Conservation (phyloP, 2,113 vertebrate species). For the Morphnarchus princeps region DNA sequence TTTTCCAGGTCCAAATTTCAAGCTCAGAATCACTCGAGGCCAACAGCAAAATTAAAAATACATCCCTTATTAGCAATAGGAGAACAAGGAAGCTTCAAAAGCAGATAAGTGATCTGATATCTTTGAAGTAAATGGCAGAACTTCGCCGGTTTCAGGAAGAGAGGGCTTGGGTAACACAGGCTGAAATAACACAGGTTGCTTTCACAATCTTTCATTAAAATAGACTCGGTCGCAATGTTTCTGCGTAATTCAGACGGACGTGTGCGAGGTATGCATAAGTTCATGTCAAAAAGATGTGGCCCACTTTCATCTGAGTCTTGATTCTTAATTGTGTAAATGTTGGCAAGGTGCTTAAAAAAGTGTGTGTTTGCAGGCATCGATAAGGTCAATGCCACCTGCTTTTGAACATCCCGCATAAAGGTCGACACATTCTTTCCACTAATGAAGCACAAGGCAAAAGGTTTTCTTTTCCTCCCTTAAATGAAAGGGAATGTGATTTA, state of each 20-base stretch:
- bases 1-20: neutral
- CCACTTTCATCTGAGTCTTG: neutral
- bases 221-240: neutral
- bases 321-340: neutral
- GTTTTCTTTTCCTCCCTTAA: neutral
- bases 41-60: neutral
- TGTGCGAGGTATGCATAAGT: fast-evolving
- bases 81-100: neutral
- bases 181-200: neutral
- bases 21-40: neutral
- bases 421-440: neutral
- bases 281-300: neutral
- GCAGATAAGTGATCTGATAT: neutral
- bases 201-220: neutral
- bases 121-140: neutral
- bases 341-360: neutral
- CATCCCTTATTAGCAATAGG: neutral
- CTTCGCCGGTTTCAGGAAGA: fast-evolving
- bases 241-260: neutral
- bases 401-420: neutral
- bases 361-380: fast-evolving
- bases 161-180: fast-evolving
- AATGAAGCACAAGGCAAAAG: neutral
- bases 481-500: neutral
- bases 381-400: neutral